Conservation (phyloP, 2,113 vertebrate genomes). For the Paratilapia polleni region DNA sequence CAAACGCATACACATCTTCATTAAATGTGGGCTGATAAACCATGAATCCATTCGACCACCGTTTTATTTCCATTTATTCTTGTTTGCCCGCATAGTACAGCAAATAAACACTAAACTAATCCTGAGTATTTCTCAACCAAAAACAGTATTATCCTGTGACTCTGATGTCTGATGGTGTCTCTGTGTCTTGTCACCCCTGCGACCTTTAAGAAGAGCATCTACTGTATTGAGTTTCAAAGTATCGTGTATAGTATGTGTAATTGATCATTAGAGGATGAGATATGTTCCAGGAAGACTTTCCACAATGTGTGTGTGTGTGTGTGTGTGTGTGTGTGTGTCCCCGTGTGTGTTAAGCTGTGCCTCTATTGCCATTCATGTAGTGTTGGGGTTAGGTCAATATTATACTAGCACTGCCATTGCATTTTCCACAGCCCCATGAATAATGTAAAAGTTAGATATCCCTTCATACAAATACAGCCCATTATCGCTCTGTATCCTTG, state of each 20-base stretch:
- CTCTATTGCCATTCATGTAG: slow-evolving; percentile 73
- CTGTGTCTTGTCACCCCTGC: slow-evolving; percentile 54
- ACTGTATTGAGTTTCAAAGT: slow-evolving; percentile 68
- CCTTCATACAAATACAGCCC: slow-evolving; percentile 73
- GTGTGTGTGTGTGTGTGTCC: slow-evolving; percentile 18
- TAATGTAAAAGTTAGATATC: slow-evolving; percentile 78
- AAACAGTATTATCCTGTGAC: slow-evolving; percentile 38
- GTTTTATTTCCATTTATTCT: slow-evolving; percentile 72
- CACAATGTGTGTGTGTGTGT: slow-evolving; percentile 23
- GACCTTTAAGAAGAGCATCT: slow-evolving; percentile 62
- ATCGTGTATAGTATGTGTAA: slow-evolving; percentile 60
- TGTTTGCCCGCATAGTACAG: slow-evolving; percentile 56
- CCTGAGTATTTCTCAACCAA: slow-evolving; percentile 48
- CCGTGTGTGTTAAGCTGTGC: slow-evolving; percentile 44
- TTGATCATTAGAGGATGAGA: slow-evolving; percentile 73
- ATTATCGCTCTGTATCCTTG: slow-evolving; percentile 71
- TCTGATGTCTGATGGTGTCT: slow-evolving; percentile 41
- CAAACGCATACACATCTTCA: slow-evolving; percentile 73
- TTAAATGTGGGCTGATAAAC: slow-evolving; percentile 75
- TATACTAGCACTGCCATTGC: slow-evolving; percentile 78
- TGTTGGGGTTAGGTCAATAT: slow-evolving; percentile 79
- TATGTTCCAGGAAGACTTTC: slow-evolving; percentile 70
- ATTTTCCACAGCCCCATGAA: slow-evolving; percentile 77
- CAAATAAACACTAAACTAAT: slow-evolving; percentile 53
- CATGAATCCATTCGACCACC: slow-evolving; percentile 73